Evolutionary conservation across 1,140 invertebrate species (phyloP).

Genomic region (Anoplolepis gracilipes): DNA sequence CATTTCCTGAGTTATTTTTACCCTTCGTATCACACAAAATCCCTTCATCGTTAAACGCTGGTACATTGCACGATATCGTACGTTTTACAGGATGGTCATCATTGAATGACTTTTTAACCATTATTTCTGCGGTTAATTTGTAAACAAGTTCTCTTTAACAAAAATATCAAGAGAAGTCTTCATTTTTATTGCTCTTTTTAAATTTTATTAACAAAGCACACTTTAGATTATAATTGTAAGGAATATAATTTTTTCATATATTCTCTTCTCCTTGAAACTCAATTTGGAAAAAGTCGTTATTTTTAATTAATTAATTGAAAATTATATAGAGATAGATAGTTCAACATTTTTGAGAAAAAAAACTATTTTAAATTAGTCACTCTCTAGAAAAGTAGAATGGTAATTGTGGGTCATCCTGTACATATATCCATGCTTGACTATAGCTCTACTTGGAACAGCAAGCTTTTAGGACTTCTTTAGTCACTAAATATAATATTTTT

Average conservation of each 20-base stretch:
- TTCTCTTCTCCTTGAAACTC: neutral
- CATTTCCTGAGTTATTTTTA: constrained; percentile 65
- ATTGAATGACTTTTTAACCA: neutral
- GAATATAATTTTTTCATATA: neutral
- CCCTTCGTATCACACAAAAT: constrained; percentile 37
- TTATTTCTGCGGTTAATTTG: neutral
- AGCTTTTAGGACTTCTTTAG: constrained; percentile 25
- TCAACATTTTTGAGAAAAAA: neutral
- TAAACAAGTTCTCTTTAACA: neutral
- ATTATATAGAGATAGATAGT: neutral
- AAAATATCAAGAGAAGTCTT: neutral
- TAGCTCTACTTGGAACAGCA: neutral
- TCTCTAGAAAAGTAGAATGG: neutral
- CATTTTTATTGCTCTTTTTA: neutral
- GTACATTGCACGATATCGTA: constrained; percentile 34
- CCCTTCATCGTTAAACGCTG: constrained; percentile 23
- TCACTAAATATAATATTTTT: constrained; percentile 9
- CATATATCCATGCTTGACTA: neutral
- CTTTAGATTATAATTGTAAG: neutral
- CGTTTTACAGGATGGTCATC: neutral
- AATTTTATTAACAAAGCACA: neutral
- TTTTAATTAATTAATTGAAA: neutral
- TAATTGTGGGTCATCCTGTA: neutral
- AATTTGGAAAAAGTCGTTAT: neutral
- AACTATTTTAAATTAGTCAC: neutral